phyloP scores from a whole-genome alignment of 2,797 vertebrate species.

The Pangasius sanitwongsei region DNA sequence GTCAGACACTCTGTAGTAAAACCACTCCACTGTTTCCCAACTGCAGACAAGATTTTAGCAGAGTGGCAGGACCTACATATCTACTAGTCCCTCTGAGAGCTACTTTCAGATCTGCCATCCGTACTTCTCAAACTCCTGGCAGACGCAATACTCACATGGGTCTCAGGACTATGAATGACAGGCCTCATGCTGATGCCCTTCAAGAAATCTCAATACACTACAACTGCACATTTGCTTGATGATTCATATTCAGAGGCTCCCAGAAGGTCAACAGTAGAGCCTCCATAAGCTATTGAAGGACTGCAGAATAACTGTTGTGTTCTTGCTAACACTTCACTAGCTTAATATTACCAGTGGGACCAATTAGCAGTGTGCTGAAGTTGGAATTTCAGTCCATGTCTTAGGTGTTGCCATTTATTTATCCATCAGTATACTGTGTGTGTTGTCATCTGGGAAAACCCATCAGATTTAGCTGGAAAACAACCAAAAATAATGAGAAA shows the following conservation, averaged over 20 bases:
- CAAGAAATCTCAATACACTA: background rate
- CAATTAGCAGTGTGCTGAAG: slow-evolving; percentile 5
- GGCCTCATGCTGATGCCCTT: background rate
- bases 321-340: background rate
- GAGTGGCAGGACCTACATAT: background rate
- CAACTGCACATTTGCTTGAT: background rate
- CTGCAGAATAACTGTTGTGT: background rate
- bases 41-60: background rate
- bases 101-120: slow-evolving; percentile 4
- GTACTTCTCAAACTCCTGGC: background rate
- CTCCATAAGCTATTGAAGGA: background rate
- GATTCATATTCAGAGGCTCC: background rate
- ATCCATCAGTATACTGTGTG: background rate
- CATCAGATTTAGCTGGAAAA: background rate
- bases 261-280: background rate
- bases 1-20: background rate
- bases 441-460: background rate
- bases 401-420: slow-evolving; percentile 5
- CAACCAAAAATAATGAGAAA: background rate
- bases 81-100: background rate
- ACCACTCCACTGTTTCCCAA: background rate
- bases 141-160: background rate
- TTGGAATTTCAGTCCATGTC: background rate
- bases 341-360: too few species aligned
- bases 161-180: background rate